These are phyloP conservation scores for Microchrysa polita DNA, from an alignment of 2,888 invertebrate genomes.

Conservation along the genomic window DNA sequence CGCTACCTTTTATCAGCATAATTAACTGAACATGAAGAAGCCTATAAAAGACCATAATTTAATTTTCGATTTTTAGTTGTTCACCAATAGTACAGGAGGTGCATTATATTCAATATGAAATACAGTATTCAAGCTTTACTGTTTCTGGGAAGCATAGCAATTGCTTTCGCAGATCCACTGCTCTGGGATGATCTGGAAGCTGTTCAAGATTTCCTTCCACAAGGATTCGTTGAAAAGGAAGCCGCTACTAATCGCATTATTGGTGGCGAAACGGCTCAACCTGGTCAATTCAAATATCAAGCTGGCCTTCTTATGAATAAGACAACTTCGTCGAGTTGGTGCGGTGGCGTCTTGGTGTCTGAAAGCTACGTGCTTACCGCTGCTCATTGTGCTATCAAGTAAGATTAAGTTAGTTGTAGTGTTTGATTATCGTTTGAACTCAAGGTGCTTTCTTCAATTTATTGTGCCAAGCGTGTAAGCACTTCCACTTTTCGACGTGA, in stretches of 20 bases:
- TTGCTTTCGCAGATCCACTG: not conserved
- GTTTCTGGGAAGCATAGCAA: not conserved
- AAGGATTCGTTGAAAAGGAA: conserved; percentile 4
- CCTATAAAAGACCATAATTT: conserved; percentile 26
- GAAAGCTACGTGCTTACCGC: conserved; percentile 43
- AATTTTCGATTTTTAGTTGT: conserved; percentile 15
- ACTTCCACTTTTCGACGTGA: no score
- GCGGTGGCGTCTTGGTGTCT: conserved; percentile 46
- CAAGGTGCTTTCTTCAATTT: no score
- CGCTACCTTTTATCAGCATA: not conserved
- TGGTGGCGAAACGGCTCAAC: conserved; percentile 46
- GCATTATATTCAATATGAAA: conserved; percentile 21
- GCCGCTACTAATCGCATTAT: conserved; percentile 40
- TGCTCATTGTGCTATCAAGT: conserved; percentile 45
- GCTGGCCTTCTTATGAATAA: conserved; percentile 35
- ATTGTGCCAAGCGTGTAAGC: no score
- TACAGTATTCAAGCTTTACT: not conserved
- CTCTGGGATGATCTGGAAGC: not conserved
- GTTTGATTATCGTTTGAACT: no score
- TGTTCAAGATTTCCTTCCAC: conserved; percentile 19
- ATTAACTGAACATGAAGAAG: conserved; percentile 3
- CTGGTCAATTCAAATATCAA: conserved; percentile 49
- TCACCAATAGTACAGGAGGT: not conserved
- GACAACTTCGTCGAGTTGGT: conserved; percentile 22
- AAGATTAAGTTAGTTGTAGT: no score